Evolutionary conservation across 2,113 vertebrate species (phyloP).

Genomic region (Psittacula cyanocephala): DNA sequence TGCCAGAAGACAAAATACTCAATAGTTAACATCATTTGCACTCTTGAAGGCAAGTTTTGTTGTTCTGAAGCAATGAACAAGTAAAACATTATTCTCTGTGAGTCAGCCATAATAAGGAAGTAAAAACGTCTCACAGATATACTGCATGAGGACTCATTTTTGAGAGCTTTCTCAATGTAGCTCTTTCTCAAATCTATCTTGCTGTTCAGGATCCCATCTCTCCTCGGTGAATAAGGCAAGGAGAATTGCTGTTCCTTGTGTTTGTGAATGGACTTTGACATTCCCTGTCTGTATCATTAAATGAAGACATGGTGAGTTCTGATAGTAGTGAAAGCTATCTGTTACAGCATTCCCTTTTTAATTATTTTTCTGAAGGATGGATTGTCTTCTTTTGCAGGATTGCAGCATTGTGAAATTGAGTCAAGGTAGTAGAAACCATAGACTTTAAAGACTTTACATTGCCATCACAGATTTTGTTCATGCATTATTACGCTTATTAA

Average conservation of each 20-base stretch:
- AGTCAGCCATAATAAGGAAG: not conserved
- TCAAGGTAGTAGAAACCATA: not conserved
- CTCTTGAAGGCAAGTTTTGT: not conserved
- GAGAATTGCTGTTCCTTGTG: not conserved
- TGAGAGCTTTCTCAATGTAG: not conserved
- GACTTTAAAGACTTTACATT: not conserved
- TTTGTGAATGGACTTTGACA: not conserved
- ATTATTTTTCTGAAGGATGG: not conserved
- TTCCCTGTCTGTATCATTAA: not conserved
- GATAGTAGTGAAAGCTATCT: not conserved
- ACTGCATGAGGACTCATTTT: not conserved
- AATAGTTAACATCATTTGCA: not conserved
- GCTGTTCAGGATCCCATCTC: not conserved
- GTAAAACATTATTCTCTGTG: not conserved
- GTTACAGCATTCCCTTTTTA: not conserved
- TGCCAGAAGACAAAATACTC: not conserved
- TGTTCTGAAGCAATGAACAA: not conserved
- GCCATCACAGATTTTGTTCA: not conserved
- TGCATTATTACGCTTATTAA: not conserved
- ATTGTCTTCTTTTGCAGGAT: not conserved
- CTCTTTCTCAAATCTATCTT: not conserved
- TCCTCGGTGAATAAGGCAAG: not conserved
- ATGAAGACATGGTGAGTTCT: not conserved
- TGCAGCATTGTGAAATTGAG: not conserved
- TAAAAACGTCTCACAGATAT: not conserved